phyloP scores from a whole-genome alignment of 2,113 vertebrate genomes.

The Glaucomys volans region DNA sequence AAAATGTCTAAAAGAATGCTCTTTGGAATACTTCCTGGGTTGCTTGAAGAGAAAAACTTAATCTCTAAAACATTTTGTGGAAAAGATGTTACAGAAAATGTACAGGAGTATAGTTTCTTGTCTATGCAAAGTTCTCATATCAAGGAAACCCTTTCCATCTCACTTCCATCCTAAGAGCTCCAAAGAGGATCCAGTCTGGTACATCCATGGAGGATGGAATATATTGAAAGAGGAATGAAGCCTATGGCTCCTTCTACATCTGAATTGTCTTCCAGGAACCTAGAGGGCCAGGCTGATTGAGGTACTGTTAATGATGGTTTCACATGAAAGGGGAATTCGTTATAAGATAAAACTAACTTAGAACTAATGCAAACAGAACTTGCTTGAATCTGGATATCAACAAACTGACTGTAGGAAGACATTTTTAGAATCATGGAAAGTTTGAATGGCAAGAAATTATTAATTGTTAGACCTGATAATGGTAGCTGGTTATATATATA shows the following conservation, averaged over 20 bases:
- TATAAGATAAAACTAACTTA: neutral
- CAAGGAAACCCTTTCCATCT: neutral
- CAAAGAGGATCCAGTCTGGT: neutral
- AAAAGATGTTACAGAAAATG: neutral
- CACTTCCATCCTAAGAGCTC: neutral
- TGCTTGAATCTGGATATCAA: neutral
- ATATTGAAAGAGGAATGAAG: neutral
- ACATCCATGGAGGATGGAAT: neutral
- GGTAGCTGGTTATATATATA: neutral
- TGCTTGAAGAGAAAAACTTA: neutral
- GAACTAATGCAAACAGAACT: neutral
- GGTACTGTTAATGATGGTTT: neutral
- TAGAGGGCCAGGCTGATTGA: neutral
- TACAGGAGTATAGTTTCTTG: neutral
- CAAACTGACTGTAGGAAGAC: neutral
- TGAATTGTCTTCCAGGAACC: neutral
- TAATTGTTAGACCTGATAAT: neutral
- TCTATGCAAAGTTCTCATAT: neutral
- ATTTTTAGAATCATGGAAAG: neutral
- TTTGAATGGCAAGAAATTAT: neutral
- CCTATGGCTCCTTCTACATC: neutral
- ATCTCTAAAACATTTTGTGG: neutral
- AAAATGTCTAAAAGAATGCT: neutral
- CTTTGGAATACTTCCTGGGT: neutral
- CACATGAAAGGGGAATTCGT: slow-evolving; percentile 3